phyloP scores from a whole-genome alignment of 1,140 invertebrate species.

The Micrasema longulum region DNA sequence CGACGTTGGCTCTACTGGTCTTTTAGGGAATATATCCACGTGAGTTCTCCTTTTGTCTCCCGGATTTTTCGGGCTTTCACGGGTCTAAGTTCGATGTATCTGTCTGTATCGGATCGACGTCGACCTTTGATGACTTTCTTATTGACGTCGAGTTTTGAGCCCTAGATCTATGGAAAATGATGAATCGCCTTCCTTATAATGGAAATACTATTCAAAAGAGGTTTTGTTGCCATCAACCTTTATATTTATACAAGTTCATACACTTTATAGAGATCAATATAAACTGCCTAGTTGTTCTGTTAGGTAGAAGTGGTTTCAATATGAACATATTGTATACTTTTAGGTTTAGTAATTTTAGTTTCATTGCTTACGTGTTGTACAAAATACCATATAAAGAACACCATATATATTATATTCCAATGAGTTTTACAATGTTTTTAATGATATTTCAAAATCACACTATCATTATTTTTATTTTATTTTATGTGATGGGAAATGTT shows the following conservation, averaged over 20 bases:
- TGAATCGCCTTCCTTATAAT: constrained; percentile 16
- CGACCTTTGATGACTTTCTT: constrained; percentile 32
- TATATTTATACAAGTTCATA: constrained; percentile 7
- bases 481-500: too few species aligned
- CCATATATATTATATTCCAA: too few species aligned
- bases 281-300: constrained; percentile 5
- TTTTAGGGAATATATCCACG: constrained; percentile 20
- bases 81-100: constrained; percentile 12
- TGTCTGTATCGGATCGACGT: constrained; percentile 18
- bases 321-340: too few species aligned
- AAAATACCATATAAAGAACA: too few species aligned
- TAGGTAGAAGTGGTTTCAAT: too few species aligned
- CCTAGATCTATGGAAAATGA: not conserved
- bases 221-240: constrained; percentile 23
- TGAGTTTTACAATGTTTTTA: too few species aligned
- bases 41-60: constrained; percentile 27
- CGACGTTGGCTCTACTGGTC: constrained; percentile 21
- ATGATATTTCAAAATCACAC: too few species aligned
- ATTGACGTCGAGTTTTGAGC: constrained; percentile 10
- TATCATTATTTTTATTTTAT: too few species aligned
- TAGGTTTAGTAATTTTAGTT: too few species aligned
- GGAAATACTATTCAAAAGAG: constrained; percentile 5
- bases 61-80: constrained; percentile 24
- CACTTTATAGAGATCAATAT: not conserved
- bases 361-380: too few species aligned